Evolutionary conservation across 2,797 vertebrate species (phyloP), one percentile per base, ranked within the genome.

Genomic region (Gymnothorax reevesii): DNA sequence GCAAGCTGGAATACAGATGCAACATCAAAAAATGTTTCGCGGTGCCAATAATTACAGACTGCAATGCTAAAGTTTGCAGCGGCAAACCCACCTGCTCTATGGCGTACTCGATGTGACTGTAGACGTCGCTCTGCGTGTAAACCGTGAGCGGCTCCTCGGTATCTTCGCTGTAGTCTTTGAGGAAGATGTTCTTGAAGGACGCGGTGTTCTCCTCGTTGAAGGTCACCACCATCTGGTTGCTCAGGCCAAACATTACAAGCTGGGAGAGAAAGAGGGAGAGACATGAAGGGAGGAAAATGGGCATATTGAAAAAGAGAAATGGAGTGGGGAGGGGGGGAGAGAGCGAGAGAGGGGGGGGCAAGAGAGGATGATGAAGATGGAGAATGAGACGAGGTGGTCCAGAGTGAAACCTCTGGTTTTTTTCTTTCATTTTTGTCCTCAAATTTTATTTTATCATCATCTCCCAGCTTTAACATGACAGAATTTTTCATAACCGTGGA

Each of bases 191-290:
- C 75, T 95, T 97, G 93, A 99, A 99, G 0, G 97, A 94, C 0
- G 96, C 92, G 0, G 97, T 97, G 94, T 97, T 99, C 89, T 99
- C 98, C 87, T 99, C 98, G 86, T 96, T 97, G 90, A 99, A 99
- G 0, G 97, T 97, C 90, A 99, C 97, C 12, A 97, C 98, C 96
- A 98, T 97, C 95, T 99, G 98, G 92, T 99, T 99, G 92, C 97
- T 99, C 90, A 99, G 96, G 1, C 98, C 98, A 0, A 99, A 99
- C 84, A 98, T 92, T 91, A 98, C 97, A 90, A 99, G 91, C 98
- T 99, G 88, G 59, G 9, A 12, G 1, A 82, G 64, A n/a, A 17
- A 49, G 22, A 17, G 62, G 54, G 27, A 54, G 49, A 80, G 57
- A 73, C 12, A 42, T 12, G 25, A 77, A 84, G 66, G 85, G 57